Evolutionary conservation across 2,113 vertebrate species (phyloP).

Genomic region (Chiloscyllium plagiosum): DNA sequence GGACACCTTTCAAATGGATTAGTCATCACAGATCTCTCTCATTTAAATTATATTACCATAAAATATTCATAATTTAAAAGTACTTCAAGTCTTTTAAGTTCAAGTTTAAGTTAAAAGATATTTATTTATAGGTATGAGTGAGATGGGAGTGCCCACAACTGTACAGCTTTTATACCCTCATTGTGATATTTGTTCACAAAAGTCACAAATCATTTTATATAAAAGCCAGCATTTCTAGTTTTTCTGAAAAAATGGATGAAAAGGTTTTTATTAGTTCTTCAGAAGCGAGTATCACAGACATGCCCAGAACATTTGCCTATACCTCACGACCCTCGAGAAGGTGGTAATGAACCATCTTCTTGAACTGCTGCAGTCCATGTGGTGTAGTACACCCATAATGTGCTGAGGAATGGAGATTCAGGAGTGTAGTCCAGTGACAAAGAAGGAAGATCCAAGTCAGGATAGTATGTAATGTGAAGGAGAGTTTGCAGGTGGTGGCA

Average conservation of each 20-base stretch:
- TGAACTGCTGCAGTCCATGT: neutral
- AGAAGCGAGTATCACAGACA: neutral
- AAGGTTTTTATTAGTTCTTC: neutral
- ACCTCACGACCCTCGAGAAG: neutral
- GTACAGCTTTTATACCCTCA: neutral
- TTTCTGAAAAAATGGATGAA: neutral
- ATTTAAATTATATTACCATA: neutral
- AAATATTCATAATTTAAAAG: neutral
- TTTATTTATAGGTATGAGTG: neutral
- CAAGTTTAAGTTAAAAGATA: neutral
- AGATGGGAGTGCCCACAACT: neutral
- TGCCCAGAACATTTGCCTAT: neutral
- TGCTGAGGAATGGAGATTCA: too few relatives aligned
- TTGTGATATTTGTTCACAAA: neutral
- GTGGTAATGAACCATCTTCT: neutral
- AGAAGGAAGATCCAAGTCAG: too few relatives aligned
- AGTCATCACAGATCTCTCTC: neutral
- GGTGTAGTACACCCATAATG: too few relatives aligned
- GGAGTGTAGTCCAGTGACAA: too few relatives aligned
- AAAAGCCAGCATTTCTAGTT: neutral
- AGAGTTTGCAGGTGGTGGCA: too few relatives aligned
- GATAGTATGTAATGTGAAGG: too few relatives aligned
- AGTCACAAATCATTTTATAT: neutral
- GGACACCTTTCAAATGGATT: neutral
- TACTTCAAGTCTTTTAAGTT: neutral